Evolutionary conservation across 64 coral and sea anemone species (phyloP).

Genomic region (Montipora capricornis): DNA sequence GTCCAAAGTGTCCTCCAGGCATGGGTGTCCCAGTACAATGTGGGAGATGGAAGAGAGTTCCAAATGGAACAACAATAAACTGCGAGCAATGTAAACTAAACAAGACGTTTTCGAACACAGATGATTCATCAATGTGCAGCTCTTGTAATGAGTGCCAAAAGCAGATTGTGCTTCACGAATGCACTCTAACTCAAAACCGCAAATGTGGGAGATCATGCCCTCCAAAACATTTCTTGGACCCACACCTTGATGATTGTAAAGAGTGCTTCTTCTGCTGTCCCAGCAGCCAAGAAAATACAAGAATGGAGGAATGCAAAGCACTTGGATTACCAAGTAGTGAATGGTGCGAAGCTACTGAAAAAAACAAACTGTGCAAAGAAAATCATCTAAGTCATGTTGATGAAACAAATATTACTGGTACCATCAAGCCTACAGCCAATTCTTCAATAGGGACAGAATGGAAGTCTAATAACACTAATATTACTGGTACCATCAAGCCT

Average conservation of each 20-base stretch:
- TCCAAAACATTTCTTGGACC: neutral
- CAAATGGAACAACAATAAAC: neutral
- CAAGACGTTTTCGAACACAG: neutral
- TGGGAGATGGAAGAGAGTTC: neutral
- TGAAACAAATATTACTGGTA: neutral
- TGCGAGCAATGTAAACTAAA: neutral
- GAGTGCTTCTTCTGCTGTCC: neutral
- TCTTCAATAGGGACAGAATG: no score
- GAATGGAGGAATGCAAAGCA: neutral
- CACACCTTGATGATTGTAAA: neutral
- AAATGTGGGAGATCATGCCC: neutral
- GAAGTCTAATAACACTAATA: no score
- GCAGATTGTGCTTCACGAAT: neutral
- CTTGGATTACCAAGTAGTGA: neutral
- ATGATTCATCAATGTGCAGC: neutral
- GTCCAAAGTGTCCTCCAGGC: conserved; percentile 28
- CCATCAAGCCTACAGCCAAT: no score
- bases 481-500: no score
- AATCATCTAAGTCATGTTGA: neutral
- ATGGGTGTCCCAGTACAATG: conserved; percentile 1
- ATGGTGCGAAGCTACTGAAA: neutral
- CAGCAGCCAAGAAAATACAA: neutral
- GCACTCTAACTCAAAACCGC: neutral
- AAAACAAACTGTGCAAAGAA: neutral
- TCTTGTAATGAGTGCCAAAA: neutral